Evolutionary conservation across 2,113 vertebrate species (phyloP).

Genomic region (Thunnus maccoyii): DNA sequence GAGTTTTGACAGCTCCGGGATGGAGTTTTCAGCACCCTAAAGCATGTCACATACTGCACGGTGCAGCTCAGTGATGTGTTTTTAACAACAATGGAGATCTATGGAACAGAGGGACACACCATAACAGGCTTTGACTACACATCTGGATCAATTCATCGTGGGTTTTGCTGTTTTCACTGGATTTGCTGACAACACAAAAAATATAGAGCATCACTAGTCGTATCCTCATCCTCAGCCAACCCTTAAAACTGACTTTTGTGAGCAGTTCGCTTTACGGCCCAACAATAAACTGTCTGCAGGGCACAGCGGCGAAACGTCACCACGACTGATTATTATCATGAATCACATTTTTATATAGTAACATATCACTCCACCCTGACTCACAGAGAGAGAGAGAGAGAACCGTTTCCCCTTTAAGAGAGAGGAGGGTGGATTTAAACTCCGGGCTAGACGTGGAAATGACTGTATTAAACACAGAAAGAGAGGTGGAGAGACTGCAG

Average conservation of each 20-base stretch:
- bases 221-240: not conserved
- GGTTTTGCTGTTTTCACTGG: not conserved
- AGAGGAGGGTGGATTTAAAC: conserved; percentile 36
- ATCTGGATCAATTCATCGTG: not conserved
- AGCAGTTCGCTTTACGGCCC: not conserved
- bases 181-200: not conserved
- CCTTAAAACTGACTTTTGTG: too few relatives aligned
- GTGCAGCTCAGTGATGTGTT: not conserved
- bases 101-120: too few relatives aligned
- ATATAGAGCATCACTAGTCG: not conserved
- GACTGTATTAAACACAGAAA: conserved; percentile 41
- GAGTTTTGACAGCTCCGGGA: not conserved
- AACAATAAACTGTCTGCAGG: not conserved
- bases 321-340: not conserved
- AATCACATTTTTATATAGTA: not conserved
- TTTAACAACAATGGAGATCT: not conserved
- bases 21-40: not conserved
- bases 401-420: conserved; percentile 67
- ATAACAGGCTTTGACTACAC: not conserved
- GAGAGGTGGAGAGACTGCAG: conserved; percentile 32
- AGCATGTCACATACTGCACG: not conserved
- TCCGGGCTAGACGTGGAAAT: conserved; percentile 49
- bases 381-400: not conserved
- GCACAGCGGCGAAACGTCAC: not conserved
- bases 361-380: conserved; percentile 21